Base-by-base conservation (phyloP, 2,888 invertebrate genomes). In the Coelinius sp. region DNA sequence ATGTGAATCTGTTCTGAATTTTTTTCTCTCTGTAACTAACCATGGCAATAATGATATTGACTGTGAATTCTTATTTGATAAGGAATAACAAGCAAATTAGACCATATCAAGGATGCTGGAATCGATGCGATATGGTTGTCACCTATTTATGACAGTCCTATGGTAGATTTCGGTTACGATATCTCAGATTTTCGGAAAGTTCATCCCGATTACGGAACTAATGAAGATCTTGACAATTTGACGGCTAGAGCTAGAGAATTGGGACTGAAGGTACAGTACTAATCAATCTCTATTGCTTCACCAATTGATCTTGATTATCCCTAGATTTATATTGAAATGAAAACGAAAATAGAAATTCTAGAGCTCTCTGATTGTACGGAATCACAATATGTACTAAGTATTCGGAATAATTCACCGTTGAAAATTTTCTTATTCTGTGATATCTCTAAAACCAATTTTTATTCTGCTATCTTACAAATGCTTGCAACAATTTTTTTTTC, bases 121-220 rank as follows among this genome's bases (percentile, higher is more conserved):
- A 90, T 96, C 0, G 92, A 91, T 7, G 93, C 93, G 0, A 90
- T 95, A 68, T 96, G 96, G 95, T 88, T 97, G 71, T 95, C 95
- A 0, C 96, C 97, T 0, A 93, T 97, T 80, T 95, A 93, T 87
- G 89, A 90, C 69, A 95, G 95, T 0, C 96, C 96, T 0, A 94
- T 95, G 93, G 90, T 91, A 0, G 97, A 97, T 88, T 94, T 94
- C 84, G 97, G 97, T 0, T 97, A 97, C 80, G 97, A 97, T 83
- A 93, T 97, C 78, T 92, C 93, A 27, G 91, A 96, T 88, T 96
- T 93, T 86, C 92, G 88, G 68, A 90, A 90, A 20, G 91, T 97
- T 27, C 93, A 95, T 78, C 86, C 92, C 0, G 90, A 91, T 67
- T 96, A 93, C 83, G 96, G 97, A 0, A 93, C 91, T 0, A 88